Evolutionary conservation across 2,797 vertebrate species (phyloP).

Genomic region (Oreochromis grahami): DNA sequence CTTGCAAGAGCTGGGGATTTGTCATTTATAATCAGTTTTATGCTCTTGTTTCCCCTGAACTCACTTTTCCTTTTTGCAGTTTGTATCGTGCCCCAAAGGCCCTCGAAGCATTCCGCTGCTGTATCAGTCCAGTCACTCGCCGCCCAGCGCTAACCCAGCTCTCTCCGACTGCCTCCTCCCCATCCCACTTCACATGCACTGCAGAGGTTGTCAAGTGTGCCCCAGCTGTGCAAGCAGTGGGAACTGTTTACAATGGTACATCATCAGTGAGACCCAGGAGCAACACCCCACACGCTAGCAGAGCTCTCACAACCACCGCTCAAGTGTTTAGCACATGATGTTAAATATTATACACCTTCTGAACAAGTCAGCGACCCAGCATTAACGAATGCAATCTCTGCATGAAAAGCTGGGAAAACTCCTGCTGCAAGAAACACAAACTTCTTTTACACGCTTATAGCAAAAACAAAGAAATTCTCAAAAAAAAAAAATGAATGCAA

Average conservation of each 20-base stretch:
- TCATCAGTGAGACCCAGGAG: constrained; percentile 27
- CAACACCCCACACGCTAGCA: background rate
- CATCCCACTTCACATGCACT: background rate
- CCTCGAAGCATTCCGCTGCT: constrained; percentile 42
- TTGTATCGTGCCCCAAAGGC: constrained; percentile 47
- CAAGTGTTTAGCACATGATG: constrained; percentile 15
- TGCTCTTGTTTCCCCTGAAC: constrained; percentile 36
- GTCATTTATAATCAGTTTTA: constrained; percentile 60
- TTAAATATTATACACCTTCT: constrained; percentile 3
- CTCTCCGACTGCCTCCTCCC: background rate
- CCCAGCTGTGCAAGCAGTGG: constrained; percentile 53
- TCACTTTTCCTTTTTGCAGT: constrained; percentile 41
- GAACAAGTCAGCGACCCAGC: constrained; percentile 9
- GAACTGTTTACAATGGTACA: constrained; percentile 37
- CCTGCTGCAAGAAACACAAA: background rate
- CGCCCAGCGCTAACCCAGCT: background rate
- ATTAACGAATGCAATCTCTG: background rate
- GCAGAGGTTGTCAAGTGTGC: constrained; percentile 38
- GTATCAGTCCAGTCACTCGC: constrained; percentile 16
- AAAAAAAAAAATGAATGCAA: background rate
- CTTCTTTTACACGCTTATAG: background rate
- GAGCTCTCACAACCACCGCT: constrained; percentile 2
- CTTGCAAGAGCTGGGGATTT: constrained; percentile 43
- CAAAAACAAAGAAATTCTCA: background rate
- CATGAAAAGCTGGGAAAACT: background rate